Conservation (phyloP, 2,797 vertebrate species). For the Chelmon rostratus region DNA sequence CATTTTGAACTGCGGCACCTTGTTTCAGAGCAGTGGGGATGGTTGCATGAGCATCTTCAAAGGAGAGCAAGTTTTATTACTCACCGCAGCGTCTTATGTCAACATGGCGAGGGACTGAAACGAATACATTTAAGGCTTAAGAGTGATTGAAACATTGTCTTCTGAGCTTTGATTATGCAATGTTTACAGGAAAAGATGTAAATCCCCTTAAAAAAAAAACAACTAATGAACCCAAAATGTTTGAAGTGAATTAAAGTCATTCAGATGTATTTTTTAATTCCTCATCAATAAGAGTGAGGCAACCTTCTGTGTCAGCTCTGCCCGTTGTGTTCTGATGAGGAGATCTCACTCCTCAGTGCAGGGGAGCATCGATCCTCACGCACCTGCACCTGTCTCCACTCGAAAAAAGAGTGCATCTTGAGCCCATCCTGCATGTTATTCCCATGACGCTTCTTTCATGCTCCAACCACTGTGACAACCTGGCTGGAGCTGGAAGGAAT, state of each 20-base stretch:
- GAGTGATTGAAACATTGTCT: slow-evolving; percentile 48
- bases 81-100: slow-evolving; percentile 62
- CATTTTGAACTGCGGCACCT: slow-evolving; percentile 69
- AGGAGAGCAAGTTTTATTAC: slow-evolving; percentile 77
- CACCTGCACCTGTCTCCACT: slow-evolving; percentile 53
- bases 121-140: slow-evolving; percentile 58
- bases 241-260: slow-evolving; percentile 41
- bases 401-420: slow-evolving; percentile 40
- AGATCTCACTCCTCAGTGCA: slow-evolving; percentile 41
- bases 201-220: slow-evolving; percentile 34
- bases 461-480: slow-evolving; percentile 60
- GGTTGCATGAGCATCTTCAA: slow-evolving; percentile 81
- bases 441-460: slow-evolving; percentile 57
- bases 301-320: slow-evolving; percentile 23
- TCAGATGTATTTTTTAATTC: slow-evolving; percentile 23
- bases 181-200: slow-evolving; percentile 59
- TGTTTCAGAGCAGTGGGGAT: slow-evolving; percentile 72
- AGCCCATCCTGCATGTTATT: slow-evolving; percentile 53
- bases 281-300: slow-evolving; percentile 38
- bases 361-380: slow-evolving; percentile 48
- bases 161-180: slow-evolving; percentile 76
- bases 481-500: slow-evolving; percentile 48
- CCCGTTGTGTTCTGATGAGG: slow-evolving; percentile 31
- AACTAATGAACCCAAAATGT: slow-evolving; percentile 13
- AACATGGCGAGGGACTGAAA: slow-evolving; percentile 62